Base-by-base conservation (phyloP, 2,113 vertebrate genomes). In the Alligator mississippiensis region DNA sequence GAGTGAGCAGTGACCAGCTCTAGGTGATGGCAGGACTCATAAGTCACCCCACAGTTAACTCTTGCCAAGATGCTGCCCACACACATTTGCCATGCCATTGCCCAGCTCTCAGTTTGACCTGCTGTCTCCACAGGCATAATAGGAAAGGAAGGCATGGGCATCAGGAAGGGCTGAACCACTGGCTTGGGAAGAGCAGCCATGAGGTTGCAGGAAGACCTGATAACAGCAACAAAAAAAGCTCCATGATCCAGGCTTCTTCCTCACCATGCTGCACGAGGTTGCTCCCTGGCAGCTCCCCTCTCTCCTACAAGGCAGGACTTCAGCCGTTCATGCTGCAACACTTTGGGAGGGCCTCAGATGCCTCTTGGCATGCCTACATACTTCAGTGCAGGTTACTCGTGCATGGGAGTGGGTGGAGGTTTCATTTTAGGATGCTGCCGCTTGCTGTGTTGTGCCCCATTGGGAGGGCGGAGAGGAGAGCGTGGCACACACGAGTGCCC, bases 181-280 rank as follows among this genome's bases (percentile, higher is more conserved):
- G 68, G 11, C 30, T 0, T 17, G n/a, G 21, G 6, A 60, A 27
- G 58, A 84, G 24, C 0, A 0, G 61, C 28, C 8, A 34, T 14
- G n/a, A 28, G 1, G 22, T 18, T 25, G 76, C 28, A 79, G 76
- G 25, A 70, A 25, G 63, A 58, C 77, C 17, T 6, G 15, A 12
- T 70, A 21, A 81, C 64, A 58, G 38, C 6, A 10, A 4, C 59
- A 77, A 79, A 60, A 60, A 38, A 57, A 38, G 22, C 34, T 95
- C 82, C 94, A 72, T 34, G 47, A 47, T 85, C 24, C 70, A 2
- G 15, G 9, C 4, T 66, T 55, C 30, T 25, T 62, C 76, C 18
- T 11, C 27, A 78, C 54, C 3, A 47, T 4, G 59, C 59, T 66
- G 90, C 77, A 59, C 16, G 61, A 60, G 61, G 60, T 63, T 82